A percentile compares a stretch with the other conserved stretches of the same genome.
Conservation (phyloP, 2,888 invertebrate genomes). For the Ceriagrion tenellum region DNA sequence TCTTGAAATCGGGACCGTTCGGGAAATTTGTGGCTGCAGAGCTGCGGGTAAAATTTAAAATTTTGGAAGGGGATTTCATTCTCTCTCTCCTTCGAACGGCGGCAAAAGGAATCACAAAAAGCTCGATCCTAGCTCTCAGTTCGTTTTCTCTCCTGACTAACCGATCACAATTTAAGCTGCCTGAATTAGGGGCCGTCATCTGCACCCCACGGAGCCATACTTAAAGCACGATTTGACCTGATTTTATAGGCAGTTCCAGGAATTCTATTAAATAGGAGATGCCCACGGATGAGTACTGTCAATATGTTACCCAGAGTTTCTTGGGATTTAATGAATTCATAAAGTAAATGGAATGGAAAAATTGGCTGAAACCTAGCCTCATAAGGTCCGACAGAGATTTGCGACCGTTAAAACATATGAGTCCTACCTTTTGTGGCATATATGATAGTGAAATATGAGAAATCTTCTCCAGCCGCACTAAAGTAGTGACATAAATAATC, state of each 20-base stretch:
- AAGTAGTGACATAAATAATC: no score
- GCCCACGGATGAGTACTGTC: neutral
- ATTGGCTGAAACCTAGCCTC: neutral
- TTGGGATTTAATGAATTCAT: neutral
- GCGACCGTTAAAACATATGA: no score
- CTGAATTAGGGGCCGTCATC: neutral
- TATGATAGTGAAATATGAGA: no score
- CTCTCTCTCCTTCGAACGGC: neutral
- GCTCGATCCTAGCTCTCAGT: neutral
- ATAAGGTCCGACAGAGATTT: no score
- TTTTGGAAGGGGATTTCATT: neutral
- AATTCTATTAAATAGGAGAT: neutral
- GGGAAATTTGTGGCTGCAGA: conserved; percentile 14
- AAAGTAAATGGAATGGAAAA: neutral
- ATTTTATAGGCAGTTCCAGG: neutral
- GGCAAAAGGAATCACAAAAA: neutral
- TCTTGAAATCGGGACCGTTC: conserved; percentile 14
- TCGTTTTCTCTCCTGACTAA: neutral
- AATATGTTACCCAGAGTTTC: neutral
- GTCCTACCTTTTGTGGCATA: no score
- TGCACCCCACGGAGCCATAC: neutral
- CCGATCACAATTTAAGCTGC: neutral
- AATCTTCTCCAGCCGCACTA: no score
- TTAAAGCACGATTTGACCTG: neutral
- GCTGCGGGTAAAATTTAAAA: neutral